A percentile compares a stretch with the other conserved stretches of the same genome.
Evolutionary conservation across 2,113 vertebrate species (phyloP).

Genomic region (Suricata suricatta): DNA sequence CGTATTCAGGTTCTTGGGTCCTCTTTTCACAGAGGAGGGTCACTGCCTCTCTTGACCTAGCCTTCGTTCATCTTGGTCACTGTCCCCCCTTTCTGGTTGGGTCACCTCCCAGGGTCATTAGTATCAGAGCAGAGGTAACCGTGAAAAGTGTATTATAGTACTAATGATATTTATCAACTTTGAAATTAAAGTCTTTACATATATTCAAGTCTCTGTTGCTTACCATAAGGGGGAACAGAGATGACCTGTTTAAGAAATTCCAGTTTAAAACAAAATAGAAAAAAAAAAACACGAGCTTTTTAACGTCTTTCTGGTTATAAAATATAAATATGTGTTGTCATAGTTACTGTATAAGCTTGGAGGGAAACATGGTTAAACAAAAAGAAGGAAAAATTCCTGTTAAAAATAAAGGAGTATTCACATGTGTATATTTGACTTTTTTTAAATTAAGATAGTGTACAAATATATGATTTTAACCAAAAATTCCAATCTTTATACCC

Average conservation of each 20-base stretch:
- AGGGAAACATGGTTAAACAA: background rate
- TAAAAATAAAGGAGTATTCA: background rate
- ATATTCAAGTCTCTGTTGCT: background rate
- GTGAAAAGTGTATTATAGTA: background rate
- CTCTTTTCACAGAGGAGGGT: background rate
- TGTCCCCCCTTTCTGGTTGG: background rate
- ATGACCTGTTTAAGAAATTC: background rate
- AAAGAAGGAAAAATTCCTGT: background rate
- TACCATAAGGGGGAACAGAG: background rate
- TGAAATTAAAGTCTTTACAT: background rate
- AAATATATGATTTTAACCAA: background rate
- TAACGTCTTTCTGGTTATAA: background rate
- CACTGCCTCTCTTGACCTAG: background rate
- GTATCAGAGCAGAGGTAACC: background rate
- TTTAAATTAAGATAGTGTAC: background rate
- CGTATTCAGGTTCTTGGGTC: background rate
- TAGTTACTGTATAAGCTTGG: background rate
- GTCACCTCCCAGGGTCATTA: background rate
- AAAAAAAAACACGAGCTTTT: background rate
- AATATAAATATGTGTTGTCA: background rate
- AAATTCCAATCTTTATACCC: background rate
- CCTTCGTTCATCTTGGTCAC: background rate
- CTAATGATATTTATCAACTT: background rate
- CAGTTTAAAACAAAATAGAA: conserved; percentile 10
- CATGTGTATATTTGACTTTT: background rate